Evolutionary conservation across 2,888 invertebrate genomes (phyloP).

Genomic region (Cheilosia pagana): DNA sequence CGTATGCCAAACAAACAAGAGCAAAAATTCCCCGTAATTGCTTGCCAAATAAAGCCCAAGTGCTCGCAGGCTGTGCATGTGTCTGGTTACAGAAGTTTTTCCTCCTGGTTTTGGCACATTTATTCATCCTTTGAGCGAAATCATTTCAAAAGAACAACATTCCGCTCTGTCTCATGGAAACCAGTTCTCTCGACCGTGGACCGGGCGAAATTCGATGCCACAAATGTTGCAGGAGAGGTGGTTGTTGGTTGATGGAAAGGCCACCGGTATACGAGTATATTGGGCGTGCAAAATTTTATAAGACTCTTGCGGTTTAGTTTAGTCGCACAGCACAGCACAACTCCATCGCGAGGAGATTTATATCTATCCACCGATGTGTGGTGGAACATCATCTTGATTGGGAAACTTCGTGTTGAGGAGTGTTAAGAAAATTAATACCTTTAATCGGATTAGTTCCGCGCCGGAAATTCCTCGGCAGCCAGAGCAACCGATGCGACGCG

Average conservation of each 20-base stretch:
- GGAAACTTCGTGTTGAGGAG: slow-evolving; percentile 59
- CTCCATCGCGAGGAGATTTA: slow-evolving; percentile 36
- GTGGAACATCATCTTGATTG: slow-evolving; percentile 59
- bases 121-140: slow-evolving; percentile 32
- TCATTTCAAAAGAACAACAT: slow-evolving; percentile 44
- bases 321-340: slow-evolving; percentile 21
- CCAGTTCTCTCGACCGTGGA: slow-evolving; percentile 23
- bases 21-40: slow-evolving; percentile 56
- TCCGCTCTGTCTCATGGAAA: slow-evolving; percentile 14
- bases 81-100: slow-evolving; percentile 5
- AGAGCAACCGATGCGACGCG: slow-evolving; percentile 19
- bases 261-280: slow-evolving; percentile 7
- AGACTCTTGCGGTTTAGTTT: slow-evolving; percentile 16
- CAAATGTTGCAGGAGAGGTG: slow-evolving; percentile 62
- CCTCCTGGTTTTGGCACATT: slow-evolving; percentile 1
- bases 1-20: slow-evolving; percentile 17
- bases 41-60: slow-evolving; percentile 42
- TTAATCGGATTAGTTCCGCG: slow-evolving; percentile 66
- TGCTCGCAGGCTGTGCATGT: slow-evolving; percentile 13
- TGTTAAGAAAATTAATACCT: slow-evolving; percentile 69
- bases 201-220: slow-evolving; percentile 52
- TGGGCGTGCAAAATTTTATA: slow-evolving; percentile 26
- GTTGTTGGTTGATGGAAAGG: slow-evolving; percentile 44
- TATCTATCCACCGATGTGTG: slow-evolving; percentile 32
- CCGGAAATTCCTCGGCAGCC: slow-evolving; percentile 39